Base-by-base conservation (phyloP, 92 coral and sea anemone genomes). In the Palythoa grandis region DNA sequence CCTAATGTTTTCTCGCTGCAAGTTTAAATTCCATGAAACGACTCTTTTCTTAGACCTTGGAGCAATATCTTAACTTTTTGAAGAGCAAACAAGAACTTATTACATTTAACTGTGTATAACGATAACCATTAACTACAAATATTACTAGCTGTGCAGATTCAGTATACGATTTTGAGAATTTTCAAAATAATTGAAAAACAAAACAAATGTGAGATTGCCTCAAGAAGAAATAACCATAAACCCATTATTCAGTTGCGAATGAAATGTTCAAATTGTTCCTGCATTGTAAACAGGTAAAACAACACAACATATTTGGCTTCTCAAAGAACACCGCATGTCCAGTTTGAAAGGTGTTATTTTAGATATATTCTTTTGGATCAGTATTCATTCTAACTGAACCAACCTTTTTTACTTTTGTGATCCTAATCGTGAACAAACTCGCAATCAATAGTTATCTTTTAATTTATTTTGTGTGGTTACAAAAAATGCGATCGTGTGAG, bases 361-460 rank as follows among this genome's bases (percentile, higher is more conserved):
- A 40, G 58, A 79, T 39, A 10, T 19, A 63, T 23, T 48, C 74
- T 17, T 66, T 80, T 65, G 74, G 60, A 17, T 76, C 22, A 80
- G 25, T 48, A 58, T 79, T 38, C 10, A 13, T 63, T 65, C 74
- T 65, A 37, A 47, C 35, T 13, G 19, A 61, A 58, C 2, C 19
- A 67, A 20, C 29, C 23, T 61, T 65, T 22, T 13, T 79, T 50
- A 22, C 58, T 79, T 63, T 22, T 39, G 61, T 25, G 71, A 38
- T 79, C 72, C 69, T 60, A 79, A 24, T 63, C 57, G 29, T 40
- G 84, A 43, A 40, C 60, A 48, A 38, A 47, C 60, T 20, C 57
- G n/a, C 72, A 79, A 79, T 79, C 63, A 66, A 43, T 69, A 57
- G 84, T 43, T 66, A 22, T 79, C 54, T 39, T 80, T 70, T 65